Percentiles rank a stretch among this genome's conserved stretches.
phyloP scores from a whole-genome alignment of 2,113 vertebrate species.

The Brachyistius frenatus region DNA sequence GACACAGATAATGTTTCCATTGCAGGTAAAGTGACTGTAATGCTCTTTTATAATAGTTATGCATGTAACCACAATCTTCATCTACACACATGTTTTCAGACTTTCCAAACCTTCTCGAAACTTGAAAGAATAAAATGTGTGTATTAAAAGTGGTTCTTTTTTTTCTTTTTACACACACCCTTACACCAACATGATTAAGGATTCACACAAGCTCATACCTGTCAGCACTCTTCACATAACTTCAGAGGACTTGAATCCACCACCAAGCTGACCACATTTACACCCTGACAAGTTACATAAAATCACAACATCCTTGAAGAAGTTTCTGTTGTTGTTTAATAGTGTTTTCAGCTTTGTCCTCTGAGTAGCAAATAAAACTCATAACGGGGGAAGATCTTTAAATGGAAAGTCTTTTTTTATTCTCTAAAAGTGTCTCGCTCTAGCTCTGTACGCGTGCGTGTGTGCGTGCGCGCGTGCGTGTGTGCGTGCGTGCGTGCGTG shows the following conservation, averaged over 20 bases:
- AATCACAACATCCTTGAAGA: conserved; percentile 6
- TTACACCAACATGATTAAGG: too few relatives aligned
- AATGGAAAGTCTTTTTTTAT: conserved; percentile 47
- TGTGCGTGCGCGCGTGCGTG: conserved; percentile 55
- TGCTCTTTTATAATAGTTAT: neutral
- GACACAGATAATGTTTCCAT: neutral
- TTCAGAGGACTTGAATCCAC: conserved; percentile 4
- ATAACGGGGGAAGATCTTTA: conserved; percentile 34
- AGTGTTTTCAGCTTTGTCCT: conserved; percentile 11
- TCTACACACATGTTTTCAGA: too few relatives aligned
- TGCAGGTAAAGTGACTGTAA: neutral
- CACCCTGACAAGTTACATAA: neutral
- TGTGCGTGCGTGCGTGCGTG: conserved; percentile 74
- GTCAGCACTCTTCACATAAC: conserved; percentile 20
- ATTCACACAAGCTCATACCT: conserved; percentile 12
- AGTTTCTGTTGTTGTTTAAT: conserved; percentile 7
- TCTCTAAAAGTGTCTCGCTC: conserved; percentile 31
- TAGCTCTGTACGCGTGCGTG: neutral
- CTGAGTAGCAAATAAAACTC: conserved; percentile 27
- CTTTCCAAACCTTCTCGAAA: neutral
- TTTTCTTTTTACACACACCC: too few relatives aligned
- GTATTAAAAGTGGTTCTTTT: neutral
- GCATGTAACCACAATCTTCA: too few relatives aligned
- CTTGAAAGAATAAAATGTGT: conserved; percentile 10
- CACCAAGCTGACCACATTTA: conserved; percentile 31